Evolutionary conservation across 2,888 invertebrate genomes (phyloP).

Genomic region (Fragum fragum): DNA sequence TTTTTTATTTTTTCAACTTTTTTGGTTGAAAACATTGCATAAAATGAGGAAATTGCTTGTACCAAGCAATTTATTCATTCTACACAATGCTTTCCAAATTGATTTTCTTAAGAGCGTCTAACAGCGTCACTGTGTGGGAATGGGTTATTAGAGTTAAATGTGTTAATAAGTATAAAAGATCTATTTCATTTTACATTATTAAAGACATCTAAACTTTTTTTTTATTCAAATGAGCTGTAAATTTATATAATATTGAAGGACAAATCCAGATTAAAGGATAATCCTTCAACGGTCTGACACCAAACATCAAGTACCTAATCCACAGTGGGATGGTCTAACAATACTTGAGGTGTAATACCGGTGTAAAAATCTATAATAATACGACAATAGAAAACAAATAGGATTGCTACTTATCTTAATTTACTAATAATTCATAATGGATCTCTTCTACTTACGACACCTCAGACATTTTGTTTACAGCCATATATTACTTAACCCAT

Average conservation of each 20-base stretch:
- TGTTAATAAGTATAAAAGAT: too few species aligned
- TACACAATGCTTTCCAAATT: too few species aligned
- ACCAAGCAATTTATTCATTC: too few species aligned
- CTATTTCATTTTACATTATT: too few species aligned
- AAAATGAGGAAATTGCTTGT: too few species aligned
- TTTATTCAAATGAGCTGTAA: not conserved
- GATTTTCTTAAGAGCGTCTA: too few species aligned
- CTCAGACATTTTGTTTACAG: not conserved
- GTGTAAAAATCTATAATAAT: not conserved
- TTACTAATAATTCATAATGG: constrained; percentile 28
- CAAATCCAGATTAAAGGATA: constrained; percentile 8
- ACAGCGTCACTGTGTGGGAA: too few species aligned
- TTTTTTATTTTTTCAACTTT: too few species aligned
- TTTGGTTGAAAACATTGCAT: too few species aligned
- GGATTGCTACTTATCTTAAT: constrained; percentile 28
- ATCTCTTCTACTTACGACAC: constrained; percentile 1
- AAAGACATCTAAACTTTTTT: not conserved
- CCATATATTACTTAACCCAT: not conserved
- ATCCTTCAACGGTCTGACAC: constrained; percentile 16
- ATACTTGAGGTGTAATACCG: not conserved
- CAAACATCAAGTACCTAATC: constrained; percentile 59
- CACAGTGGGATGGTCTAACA: not conserved
- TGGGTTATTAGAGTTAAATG: too few species aligned
- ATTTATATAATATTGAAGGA: not conserved
- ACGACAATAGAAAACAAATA: constrained; percentile 3